Percentiles rank a stretch among this genome's conserved stretches.
These are phyloP conservation scores for Neelides sp. DNA, from an alignment of 1,140 invertebrate genomes.

Conservation along the genomic window DNA sequence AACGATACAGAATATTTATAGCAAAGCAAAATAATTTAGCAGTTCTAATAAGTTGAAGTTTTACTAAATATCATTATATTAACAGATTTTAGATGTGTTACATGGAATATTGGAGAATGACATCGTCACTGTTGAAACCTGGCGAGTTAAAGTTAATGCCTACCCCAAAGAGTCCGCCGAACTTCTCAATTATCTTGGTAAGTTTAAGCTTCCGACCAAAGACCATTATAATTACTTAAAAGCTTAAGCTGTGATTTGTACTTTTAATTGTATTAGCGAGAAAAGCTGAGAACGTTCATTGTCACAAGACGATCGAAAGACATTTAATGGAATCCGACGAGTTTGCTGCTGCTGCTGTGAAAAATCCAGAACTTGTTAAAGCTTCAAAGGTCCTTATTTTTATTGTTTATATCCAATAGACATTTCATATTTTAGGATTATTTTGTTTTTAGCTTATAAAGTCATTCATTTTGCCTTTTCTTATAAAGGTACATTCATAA, in stretches of 20 bases:
- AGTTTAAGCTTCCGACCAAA: too few species aligned
- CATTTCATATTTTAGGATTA: neutral
- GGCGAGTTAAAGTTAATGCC: constrained; percentile 16
- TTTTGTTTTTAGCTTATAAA: neutral
- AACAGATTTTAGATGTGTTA: constrained; percentile 20
- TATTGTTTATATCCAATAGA: neutral
- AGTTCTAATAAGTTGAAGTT: too few species aligned
- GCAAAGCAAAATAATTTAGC: too few species aligned
- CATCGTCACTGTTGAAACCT: constrained; percentile 9
- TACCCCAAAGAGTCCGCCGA: constrained; percentile 19
- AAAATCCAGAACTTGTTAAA: constrained; percentile 22
- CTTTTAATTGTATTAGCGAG: constrained; percentile 17
- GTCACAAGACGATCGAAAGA: constrained; percentile 13
- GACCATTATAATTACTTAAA: neutral
- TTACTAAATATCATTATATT: neutral
- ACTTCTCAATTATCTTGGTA: constrained; percentile 26
- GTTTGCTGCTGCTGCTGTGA: constrained; percentile 27
- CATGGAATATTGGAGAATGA: constrained; percentile 20
- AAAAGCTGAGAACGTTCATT: constrained; percentile 11
- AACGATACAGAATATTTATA: neutral
- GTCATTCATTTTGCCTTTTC: constrained; percentile 9
- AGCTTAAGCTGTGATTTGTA: neutral
- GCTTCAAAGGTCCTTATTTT: constrained; percentile 18
- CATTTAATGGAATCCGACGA: constrained; percentile 27
- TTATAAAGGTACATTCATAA: too few species aligned